These are phyloP conservation scores for Meteorus sp. DNA, from an alignment of 1,140 invertebrate genomes.

Conservation along the genomic window DNA sequence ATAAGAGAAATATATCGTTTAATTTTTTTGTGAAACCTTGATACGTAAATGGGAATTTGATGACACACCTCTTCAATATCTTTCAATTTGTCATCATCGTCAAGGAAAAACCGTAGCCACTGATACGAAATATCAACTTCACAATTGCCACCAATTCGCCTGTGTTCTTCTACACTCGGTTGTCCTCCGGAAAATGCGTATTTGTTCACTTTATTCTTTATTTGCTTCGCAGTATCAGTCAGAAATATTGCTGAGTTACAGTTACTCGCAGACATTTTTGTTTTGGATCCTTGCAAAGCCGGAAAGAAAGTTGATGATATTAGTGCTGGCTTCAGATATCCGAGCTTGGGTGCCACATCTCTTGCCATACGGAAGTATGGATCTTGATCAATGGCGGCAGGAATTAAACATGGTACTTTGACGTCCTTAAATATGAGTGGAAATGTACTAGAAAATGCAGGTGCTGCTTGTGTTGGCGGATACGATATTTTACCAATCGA, in stretches of 20 bases:
- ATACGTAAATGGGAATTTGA: slow-evolving; percentile 5
- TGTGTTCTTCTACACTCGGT: slow-evolving; percentile 90
- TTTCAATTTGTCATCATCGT: slow-evolving; percentile 89
- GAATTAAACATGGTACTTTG: slow-evolving; percentile 91
- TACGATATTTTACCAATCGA: slow-evolving; percentile 97
- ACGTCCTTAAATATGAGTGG: slow-evolving; percentile 89
- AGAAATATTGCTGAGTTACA: slow-evolving; percentile 92
- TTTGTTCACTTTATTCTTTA: slow-evolving; percentile 98
- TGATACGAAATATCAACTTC: slow-evolving; percentile 96
- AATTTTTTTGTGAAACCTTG: not conserved
- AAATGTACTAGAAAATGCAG: slow-evolving; percentile 93
- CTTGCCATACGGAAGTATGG: slow-evolving; percentile 99
- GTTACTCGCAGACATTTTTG: slow-evolving; percentile 98
- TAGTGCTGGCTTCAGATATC: slow-evolving; percentile 89
- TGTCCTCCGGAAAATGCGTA: slow-evolving; percentile 98
- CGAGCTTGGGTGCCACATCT: slow-evolving; percentile 91
- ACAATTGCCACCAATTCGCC: slow-evolving; percentile 89
- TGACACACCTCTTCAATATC: slow-evolving; percentile 71
- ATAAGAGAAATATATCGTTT: slow-evolving; percentile 12
- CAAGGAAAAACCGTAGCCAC: slow-evolving; percentile 93
- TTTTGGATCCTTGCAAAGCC: slow-evolving; percentile 92
- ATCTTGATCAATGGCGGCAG: slow-evolving; percentile 99
- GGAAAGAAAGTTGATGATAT: slow-evolving; percentile 95
- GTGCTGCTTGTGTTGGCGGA: slow-evolving; percentile 94
- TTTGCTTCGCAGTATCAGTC: slow-evolving; percentile 93